Conservation (phyloP, 2,888 invertebrate species). For the Nemapogon koenigi region DNA sequence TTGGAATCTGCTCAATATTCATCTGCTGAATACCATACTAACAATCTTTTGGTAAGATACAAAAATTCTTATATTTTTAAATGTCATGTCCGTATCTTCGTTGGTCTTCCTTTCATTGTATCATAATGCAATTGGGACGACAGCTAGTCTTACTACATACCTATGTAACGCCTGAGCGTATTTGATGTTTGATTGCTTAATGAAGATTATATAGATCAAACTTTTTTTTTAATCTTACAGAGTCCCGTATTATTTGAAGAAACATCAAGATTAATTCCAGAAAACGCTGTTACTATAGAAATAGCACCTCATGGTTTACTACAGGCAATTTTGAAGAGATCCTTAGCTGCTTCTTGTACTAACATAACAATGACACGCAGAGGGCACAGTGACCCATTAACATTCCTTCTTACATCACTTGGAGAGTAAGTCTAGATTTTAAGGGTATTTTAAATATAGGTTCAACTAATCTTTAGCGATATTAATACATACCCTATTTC, state of each 20-base stretch:
- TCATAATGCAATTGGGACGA: no score
- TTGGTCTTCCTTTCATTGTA: no score
- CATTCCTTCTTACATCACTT: slow-evolving; percentile 63
- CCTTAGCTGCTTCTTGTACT: slow-evolving; percentile 66
- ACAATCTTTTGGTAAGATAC: slow-evolving; percentile 71
- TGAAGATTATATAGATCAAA: no score
- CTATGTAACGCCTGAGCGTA: no score
- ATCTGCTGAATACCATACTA: slow-evolving; percentile 80
- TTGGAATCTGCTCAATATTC: slow-evolving; percentile 60
- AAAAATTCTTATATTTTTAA: no score
- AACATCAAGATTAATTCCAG: slow-evolving; percentile 75
- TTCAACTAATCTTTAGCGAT: no score
- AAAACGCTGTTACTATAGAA: slow-evolving; percentile 82
- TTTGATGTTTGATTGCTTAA: no score
- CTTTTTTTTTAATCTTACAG: no score
- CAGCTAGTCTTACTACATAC: no score
- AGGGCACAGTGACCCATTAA: slow-evolving; percentile 65
- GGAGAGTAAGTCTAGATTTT: slow-evolving; percentile 73
- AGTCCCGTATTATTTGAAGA: slow-evolving; percentile 82
- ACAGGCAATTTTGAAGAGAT: slow-evolving; percentile 83
- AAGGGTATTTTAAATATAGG: no score
- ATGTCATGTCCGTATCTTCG: no score
- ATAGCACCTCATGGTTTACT: slow-evolving; percentile 90
- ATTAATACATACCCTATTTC: no score
- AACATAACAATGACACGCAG: slow-evolving; percentile 79